Base-by-base conservation (phyloP, 2,113 vertebrate genomes). In the Rallus limicola region DNA sequence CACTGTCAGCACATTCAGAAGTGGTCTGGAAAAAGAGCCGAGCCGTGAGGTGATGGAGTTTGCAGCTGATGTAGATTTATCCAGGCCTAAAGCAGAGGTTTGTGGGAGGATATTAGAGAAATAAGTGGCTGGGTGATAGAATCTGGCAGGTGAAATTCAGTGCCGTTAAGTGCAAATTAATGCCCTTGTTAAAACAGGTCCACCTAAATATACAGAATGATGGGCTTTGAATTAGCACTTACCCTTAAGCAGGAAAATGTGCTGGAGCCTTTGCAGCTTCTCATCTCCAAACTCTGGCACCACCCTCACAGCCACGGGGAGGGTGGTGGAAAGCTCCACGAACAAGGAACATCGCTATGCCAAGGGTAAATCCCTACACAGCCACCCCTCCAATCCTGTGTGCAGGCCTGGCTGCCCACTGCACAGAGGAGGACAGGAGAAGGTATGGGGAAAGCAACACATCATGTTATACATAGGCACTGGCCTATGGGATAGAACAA, bases 61-160 rank as follows among this genome's bases (percentile, higher is more conserved):
- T 72, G 55, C 40, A 62, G 59, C 33, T 44, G 68, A 38, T 33
- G 50, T 5, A 44, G 31, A 44, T 96, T 77, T 78, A 25, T 19
- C 14, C 52, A 48, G 79, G 34, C 46, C 34, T 59, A 36, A 74
- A 81, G 44, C 26, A 70, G 50, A 65, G 31, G 40, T 63, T 72
- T 93, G 53, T 23, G 77, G 64, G 76, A 85, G 16, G 14, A 64
- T 38, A 23, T 70, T 29, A 21, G 19, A 86, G 91, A 83, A 91
- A 58, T 65, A 65, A 65, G 29, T 28, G 23, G 5, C 46, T 62
- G 68, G 68, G 40, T 70, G 72, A 86, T 88, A 48, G 5, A 48
- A 95, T 77, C 21, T 60, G 69, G 67, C 67, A 83, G 68, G 64
- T 83, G 64, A 83, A 90, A 91, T 36, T 86, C 77, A 65, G 71